phyloP scores from a whole-genome alignment of 2,797 vertebrate species.

The Limosa lapponica region DNA sequence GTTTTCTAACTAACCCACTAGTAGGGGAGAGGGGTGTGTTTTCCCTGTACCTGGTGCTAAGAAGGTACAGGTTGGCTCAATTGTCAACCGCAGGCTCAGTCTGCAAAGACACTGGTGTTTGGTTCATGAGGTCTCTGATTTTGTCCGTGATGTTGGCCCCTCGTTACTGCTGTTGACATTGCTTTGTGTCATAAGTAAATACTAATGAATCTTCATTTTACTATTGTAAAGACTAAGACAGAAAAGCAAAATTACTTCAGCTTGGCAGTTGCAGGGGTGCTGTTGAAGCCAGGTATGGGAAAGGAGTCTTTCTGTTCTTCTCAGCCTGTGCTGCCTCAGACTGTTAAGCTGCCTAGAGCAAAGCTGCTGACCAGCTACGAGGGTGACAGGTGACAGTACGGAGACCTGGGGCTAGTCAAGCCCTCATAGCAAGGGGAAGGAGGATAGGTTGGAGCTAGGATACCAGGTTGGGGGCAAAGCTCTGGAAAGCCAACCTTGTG shows the following conservation, averaged over 20 bases:
- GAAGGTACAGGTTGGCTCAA: neutral
- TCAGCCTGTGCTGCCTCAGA: neutral
- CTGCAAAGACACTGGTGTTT: neutral
- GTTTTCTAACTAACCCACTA: neutral
- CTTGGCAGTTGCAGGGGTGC: neutral
- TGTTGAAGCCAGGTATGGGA: neutral
- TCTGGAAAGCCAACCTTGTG: neutral
- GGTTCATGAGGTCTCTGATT: neutral
- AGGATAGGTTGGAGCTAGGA: neutral
- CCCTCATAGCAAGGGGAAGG: fast-evolving
- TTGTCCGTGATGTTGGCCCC: neutral
- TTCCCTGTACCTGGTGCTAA: neutral
- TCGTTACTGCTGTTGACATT: fast-evolving
- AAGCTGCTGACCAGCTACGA: neutral
- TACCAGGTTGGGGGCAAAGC: neutral
- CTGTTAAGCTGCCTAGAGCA: neutral
- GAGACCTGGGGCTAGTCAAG: neutral
- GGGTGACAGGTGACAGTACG: fast-evolving
- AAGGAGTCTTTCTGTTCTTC: neutral
- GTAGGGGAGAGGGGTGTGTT: fast-evolving
- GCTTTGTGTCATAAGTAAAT: neutral
- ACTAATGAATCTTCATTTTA: neutral
- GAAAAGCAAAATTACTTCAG: neutral
- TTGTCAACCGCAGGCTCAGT: neutral
- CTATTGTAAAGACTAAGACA: neutral